Conservation (phyloP, 1,140 invertebrate species). For the Diabrotica virgifera region DNA sequence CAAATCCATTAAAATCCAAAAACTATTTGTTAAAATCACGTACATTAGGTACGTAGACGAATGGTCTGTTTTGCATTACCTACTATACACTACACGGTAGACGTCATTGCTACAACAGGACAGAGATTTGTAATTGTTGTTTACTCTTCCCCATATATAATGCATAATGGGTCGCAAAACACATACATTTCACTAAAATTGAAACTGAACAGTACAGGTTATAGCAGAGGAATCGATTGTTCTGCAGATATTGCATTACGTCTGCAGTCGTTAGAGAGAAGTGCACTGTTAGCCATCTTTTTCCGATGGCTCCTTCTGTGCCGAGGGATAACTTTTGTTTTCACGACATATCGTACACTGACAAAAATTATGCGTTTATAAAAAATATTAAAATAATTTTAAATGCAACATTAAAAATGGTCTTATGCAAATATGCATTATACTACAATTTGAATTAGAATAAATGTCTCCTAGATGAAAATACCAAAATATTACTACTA, state of each 20-base stretch:
- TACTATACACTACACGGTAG: not conserved
- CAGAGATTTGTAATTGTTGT: not conserved
- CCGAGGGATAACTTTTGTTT: too few relatives aligned
- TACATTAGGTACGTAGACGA: too few relatives aligned
- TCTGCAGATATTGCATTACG: conserved; percentile 24
- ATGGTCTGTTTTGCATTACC: not conserved
- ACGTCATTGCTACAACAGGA: not conserved
- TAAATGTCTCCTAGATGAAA: too few relatives aligned
- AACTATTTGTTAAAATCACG: too few relatives aligned
- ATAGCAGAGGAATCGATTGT: conserved; percentile 21
- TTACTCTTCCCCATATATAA: conserved; percentile 11
- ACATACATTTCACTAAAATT: conserved; percentile 15
- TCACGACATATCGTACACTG: too few relatives aligned
- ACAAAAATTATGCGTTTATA: too few relatives aligned
- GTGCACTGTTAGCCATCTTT: not conserved
- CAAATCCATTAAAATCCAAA: too few relatives aligned
- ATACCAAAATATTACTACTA: too few relatives aligned
- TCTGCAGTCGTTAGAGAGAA: conserved; percentile 9
- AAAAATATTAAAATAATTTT: too few relatives aligned
- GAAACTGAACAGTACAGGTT: conserved; percentile 13
- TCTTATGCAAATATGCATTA: too few relatives aligned
- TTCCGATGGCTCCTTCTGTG: not conserved
- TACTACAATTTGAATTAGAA: too few relatives aligned
- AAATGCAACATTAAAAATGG: too few relatives aligned
- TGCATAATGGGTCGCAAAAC: conserved; percentile 9